Evolutionary conservation across 1,140 invertebrate genomes (phyloP).

Genomic region (Aethina tumida): DNA sequence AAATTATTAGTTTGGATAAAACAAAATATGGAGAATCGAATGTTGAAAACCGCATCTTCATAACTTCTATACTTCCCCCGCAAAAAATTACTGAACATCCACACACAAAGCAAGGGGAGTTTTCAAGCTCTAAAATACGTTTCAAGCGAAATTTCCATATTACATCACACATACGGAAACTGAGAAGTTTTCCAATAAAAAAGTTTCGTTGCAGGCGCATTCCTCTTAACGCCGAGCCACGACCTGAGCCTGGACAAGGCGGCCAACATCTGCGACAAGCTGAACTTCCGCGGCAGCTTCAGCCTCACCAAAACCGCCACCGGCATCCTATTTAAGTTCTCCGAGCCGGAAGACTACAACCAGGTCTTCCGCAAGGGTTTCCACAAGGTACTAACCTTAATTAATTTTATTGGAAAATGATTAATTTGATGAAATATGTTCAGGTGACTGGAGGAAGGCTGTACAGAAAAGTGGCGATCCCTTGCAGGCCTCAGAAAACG

Average conservation of each 20-base stretch:
- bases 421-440: conserved; percentile 10
- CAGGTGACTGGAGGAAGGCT: conserved; percentile 33
- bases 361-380: conserved; percentile 77
- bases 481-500: conserved; percentile 71
- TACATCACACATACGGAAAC: too few species aligned
- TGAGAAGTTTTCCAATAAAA: too few species aligned
- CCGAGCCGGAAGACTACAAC: conserved; percentile 72
- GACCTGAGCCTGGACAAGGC: conserved; percentile 75
- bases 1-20: too few species aligned
- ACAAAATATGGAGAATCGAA: too few species aligned
- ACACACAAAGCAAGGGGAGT: too few species aligned
- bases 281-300: conserved; percentile 75
- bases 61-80: too few species aligned
- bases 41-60: too few species aligned
- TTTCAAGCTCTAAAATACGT: too few species aligned
- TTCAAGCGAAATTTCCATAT: too few species aligned
- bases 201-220: conserved; percentile 48
- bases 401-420: conserved; percentile 36
- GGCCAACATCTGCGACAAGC: conserved; percentile 75
- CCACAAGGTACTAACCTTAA: conserved; percentile 57
- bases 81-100: too few species aligned
- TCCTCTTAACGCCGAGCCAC: conserved; percentile 71
- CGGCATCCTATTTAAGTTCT: conserved; percentile 80
- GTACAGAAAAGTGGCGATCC: conserved; percentile 60
- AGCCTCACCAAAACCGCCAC: conserved; percentile 76